A percentile compares a stretch with the other conserved stretches of the same genome.
phyloP scores from a whole-genome alignment of 2,113 vertebrate genomes.

The Calyptommatus sinebrachiatus region DNA sequence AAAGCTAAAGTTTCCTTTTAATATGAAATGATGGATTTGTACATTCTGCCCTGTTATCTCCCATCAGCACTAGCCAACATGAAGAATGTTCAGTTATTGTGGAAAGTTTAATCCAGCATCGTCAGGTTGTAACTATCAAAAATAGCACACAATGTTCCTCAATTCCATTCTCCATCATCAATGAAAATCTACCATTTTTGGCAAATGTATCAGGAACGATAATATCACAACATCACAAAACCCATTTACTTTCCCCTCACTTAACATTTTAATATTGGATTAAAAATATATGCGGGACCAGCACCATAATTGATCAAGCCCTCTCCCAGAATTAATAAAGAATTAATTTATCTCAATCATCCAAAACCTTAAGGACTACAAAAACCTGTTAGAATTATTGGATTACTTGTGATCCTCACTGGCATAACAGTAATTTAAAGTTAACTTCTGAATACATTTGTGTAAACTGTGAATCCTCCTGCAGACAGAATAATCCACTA shows the following conservation, averaged over 20 bases:
- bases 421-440: slow-evolving; percentile 58
- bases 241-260: no score
- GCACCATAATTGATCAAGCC: background rate
- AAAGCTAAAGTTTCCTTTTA: background rate
- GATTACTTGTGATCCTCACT: slow-evolving; percentile 50
- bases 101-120: background rate
- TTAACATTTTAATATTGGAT: no score
- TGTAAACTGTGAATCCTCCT: slow-evolving; percentile 57
- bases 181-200: no score
- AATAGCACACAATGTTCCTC: no score
- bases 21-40: background rate
- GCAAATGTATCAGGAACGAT: no score
- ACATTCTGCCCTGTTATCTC: background rate
- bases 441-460: slow-evolving; percentile 57
- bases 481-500: slow-evolving; percentile 63
- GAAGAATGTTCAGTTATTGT: background rate
- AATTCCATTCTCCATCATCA: no score
- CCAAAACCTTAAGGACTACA: slow-evolving; percentile 15
- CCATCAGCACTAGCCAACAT: background rate
- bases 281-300: no score
- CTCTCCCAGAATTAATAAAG: slow-evolving; percentile 43
- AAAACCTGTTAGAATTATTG: slow-evolving; percentile 42
- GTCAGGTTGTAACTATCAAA: no score
- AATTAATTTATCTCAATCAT: slow-evolving; percentile 50
- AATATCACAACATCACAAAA: no score